Evolutionary conservation across 2,888 invertebrate genomes (phyloP).

Genomic region (Mamestra brassicae): DNA sequence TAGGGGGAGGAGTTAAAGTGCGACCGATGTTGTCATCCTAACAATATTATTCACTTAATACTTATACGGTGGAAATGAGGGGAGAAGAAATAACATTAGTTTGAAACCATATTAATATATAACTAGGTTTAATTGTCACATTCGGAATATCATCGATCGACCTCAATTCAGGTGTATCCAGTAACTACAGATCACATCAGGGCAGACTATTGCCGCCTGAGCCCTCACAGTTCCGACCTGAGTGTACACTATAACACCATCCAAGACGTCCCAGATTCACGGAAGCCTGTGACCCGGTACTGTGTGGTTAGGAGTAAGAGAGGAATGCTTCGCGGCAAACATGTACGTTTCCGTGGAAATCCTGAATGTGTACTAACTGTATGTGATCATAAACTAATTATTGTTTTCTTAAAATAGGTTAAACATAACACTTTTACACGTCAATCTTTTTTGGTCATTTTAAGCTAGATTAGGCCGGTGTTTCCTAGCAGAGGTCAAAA

Average conservation of each 20-base stretch:
- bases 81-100: neutral
- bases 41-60: neutral
- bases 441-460: too few species aligned
- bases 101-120: neutral
- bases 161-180: neutral
- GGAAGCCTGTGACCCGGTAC: slow-evolving; percentile 6
- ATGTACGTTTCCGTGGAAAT: neutral
- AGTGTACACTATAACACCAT: slow-evolving; percentile 3
- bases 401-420: too few species aligned
- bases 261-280: neutral
- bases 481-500: too few species aligned
- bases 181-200: neutral
- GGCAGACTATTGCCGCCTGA: neutral
- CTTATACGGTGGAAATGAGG: too few species aligned
- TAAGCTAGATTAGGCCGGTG: too few species aligned
- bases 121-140: too few species aligned
- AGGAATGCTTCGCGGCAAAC: neutral
- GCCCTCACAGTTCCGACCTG: neutral
- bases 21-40: neutral
- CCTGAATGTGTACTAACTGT: too few species aligned
- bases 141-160: neutral
- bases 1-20: neutral
- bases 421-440: too few species aligned
- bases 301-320: neutral
- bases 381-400: too few species aligned